Percentiles rank a stretch among this genome's conserved stretches.
Conservation (phyloP, 2,797 vertebrate species). For the Gila robusta region DNA sequence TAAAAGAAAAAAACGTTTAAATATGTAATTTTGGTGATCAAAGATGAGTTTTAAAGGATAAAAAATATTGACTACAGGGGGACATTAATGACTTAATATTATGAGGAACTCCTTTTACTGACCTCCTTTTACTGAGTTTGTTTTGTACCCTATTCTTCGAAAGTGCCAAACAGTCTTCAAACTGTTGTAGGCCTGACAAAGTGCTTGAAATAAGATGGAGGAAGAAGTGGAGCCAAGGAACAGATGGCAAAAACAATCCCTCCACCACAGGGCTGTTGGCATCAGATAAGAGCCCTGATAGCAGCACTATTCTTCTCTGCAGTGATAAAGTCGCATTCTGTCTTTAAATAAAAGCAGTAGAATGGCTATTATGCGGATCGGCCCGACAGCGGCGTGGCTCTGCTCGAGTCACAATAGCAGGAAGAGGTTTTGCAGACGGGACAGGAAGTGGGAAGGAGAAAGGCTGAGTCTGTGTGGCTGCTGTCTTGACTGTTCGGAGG, state of each 20-base stretch:
- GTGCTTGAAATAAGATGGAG: constrained; percentile 51
- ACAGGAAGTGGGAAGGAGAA: constrained; percentile 61
- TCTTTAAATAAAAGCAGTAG: constrained; percentile 68
- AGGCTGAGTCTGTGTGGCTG: constrained; percentile 51
- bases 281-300: constrained; percentile 63
- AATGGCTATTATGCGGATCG: constrained; percentile 69
- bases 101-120: background rate
- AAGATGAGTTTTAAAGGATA: too few species aligned
- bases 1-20: too few species aligned
- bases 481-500: constrained; percentile 42
- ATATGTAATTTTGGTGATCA: too few species aligned
- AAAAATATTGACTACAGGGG: background rate
- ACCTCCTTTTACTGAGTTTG: background rate
- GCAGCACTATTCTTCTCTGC: constrained; percentile 58
- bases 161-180: background rate
- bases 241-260: constrained; percentile 64
- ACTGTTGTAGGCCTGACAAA: constrained; percentile 25
- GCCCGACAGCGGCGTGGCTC: constrained; percentile 54
- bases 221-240: constrained; percentile 56
- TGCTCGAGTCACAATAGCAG: constrained; percentile 75
- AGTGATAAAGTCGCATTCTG: constrained; percentile 61
- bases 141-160: constrained; percentile 6
- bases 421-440: constrained; percentile 73
- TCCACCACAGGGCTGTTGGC: constrained; percentile 58
- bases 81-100: background rate